Base-by-base conservation (phyloP, 2,113 vertebrate species). In the Origma solitaria region DNA sequence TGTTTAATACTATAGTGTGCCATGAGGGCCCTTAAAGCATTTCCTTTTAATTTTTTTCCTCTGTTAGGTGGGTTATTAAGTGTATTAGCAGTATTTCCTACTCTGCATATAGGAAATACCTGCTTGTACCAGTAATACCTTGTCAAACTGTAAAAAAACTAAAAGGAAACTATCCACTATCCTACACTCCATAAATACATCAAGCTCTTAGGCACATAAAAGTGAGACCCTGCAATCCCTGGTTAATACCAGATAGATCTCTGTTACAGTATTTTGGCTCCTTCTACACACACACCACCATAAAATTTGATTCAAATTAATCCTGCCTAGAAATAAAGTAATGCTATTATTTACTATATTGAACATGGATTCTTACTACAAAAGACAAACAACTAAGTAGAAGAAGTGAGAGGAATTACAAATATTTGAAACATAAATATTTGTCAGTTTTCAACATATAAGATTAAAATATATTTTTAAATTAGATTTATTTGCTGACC, bases 161-260 rank as follows among this genome's bases (percentile, higher is more conserved):
- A 31, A 37, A 81, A 88, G 72, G 81, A 94, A 92, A 82, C 77
- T 95, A 75, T 86, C 91, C 82, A 66, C 86, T 94, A 88, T 86
- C 69, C 86, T 87, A n/a, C 81, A 95, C 89, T 92, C 78, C 91
- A 94, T 92, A 95, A 96, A 96, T 80, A 94, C 16, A 89, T 69
- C 78, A 82, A 61, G 47, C 37, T 85, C 38, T 61, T 44, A 70
- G 54, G 78, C 50, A 91, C 82, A 88, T 95, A 82, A 85, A 95
- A 92, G 70, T 47, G 61, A 97, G 83, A 92, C 66, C 54, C 40
- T 45, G 53, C 4, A 5, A 95, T 86, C 65, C 72, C 61, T 82
- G 66, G 49, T 82, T 94, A 90, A 82, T 84, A 50, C 51, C 68
- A 70, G 68, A 35, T 37, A 90, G 62, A 78, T 82, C 71, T 81